These are phyloP conservation scores for Mactra quadrangularis DNA, from an alignment of 1,140 invertebrate genomes.

Conservation along the genomic window DNA sequence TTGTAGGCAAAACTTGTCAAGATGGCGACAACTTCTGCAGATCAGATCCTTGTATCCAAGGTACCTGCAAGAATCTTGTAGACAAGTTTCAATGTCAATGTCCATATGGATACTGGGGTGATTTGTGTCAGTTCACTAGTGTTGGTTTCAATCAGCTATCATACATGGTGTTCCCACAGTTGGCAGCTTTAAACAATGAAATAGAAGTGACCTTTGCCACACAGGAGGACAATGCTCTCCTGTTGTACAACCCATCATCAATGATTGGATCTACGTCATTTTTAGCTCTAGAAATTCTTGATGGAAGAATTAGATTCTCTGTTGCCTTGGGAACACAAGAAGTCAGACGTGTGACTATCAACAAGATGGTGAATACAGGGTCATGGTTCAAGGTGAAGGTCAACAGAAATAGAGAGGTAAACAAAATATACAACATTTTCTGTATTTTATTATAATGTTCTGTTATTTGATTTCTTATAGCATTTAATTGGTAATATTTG, in stretches of 20 bases:
- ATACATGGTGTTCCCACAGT: constrained; percentile 93
- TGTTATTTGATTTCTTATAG: background rate
- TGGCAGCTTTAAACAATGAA: constrained; percentile 94
- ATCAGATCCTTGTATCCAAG: constrained; percentile 82
- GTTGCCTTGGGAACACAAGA: constrained; percentile 90
- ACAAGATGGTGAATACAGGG: constrained; percentile 90
- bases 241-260: constrained; percentile 95
- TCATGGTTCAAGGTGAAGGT: constrained; percentile 96
- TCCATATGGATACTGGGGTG: constrained; percentile 90
- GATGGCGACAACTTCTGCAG: constrained; percentile 69
- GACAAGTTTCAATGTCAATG: constrained; percentile 88
- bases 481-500: too few species aligned
- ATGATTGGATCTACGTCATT: constrained; percentile 87
- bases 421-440: too few species aligned
- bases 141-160: constrained; percentile 95
- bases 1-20: constrained; percentile 91
- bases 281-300: constrained; percentile 93
- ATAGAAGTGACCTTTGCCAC: constrained; percentile 92
- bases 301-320: constrained; percentile 93
- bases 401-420: constrained; percentile 90
- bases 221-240: constrained; percentile 91
- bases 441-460: background rate
- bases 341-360: constrained; percentile 88
- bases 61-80: constrained; percentile 91
- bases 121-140: constrained; percentile 94